These are phyloP conservation scores for Metopolophium dirhodum DNA, from an alignment of 1,140 invertebrate species.

Conservation along the genomic window DNA sequence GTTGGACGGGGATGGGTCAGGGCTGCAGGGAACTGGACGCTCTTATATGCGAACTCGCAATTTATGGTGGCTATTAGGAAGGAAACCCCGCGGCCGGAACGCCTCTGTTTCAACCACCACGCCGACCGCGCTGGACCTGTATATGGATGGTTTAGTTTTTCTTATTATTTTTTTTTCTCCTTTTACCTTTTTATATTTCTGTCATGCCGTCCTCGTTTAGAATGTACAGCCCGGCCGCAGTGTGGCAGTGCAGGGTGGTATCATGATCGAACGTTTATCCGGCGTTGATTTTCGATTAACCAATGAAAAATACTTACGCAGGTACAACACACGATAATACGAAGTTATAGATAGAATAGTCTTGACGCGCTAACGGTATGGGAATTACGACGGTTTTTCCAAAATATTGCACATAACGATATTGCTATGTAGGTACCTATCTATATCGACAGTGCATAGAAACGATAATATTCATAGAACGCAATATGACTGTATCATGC, in stretches of 20 bases:
- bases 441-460: not conserved
- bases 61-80: slow-evolving; percentile 52
- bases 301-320: not conserved
- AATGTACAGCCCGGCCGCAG: not conserved
- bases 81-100: slow-evolving; percentile 36
- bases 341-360: not conserved
- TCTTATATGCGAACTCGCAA: slow-evolving; percentile 34
- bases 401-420: not conserved
- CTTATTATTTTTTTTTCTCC: not conserved
- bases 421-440: not conserved
- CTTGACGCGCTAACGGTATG: not conserved
- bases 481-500: not conserved
- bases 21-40: not conserved
- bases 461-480: not conserved
- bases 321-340: not conserved
- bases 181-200: not conserved
- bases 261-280: not conserved
- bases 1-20: not conserved
- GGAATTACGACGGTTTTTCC: not conserved
- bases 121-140: not conserved
- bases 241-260: not conserved
- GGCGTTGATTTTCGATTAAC: not conserved
- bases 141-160: not conserved
- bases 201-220: not conserved
- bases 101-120: slow-evolving; percentile 18